A percentile compares a stretch with the other conserved stretches of the same genome.
Evolutionary conservation across 2,797 vertebrate genomes (phyloP).

Genomic region (Xenentodon cancila): DNA sequence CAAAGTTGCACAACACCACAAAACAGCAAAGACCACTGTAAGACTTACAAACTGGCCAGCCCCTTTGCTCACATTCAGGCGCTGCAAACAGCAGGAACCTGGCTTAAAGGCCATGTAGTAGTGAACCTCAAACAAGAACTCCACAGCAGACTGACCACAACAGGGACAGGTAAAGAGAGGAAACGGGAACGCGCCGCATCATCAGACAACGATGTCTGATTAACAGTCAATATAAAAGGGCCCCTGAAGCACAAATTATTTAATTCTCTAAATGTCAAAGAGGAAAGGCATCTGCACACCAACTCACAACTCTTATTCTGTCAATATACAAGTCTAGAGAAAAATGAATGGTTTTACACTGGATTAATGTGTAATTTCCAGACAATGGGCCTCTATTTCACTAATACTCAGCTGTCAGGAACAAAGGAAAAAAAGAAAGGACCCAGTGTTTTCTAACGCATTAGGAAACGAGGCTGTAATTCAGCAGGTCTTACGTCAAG

Average conservation of each 20-base stretch:
- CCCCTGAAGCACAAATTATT: slow-evolving; percentile 56
- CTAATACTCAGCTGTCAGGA: slow-evolving; percentile 58
- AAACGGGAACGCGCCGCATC: slow-evolving; percentile 25
- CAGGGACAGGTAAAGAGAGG: slow-evolving; percentile 11
- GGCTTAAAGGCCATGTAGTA: slow-evolving; percentile 42
- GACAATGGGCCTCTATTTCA: slow-evolving; percentile 62
- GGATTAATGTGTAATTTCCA: slow-evolving; percentile 64
- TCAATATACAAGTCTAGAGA: slow-evolving; percentile 52
- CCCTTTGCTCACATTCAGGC: slow-evolving; percentile 43
- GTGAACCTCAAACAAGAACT: slow-evolving; percentile 47
- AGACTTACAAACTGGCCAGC: slow-evolving; percentile 31
- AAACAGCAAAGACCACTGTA: slow-evolving; percentile 15
- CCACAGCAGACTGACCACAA: slow-evolving; percentile 42
- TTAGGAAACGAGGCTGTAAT: slow-evolving; percentile 64
- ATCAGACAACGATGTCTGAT: slow-evolving; percentile 59
- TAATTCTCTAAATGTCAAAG: slow-evolving; percentile 56
- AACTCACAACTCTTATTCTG: slow-evolving; percentile 50
- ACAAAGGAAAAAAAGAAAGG: slow-evolving; percentile 50
- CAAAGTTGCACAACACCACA: neutral
- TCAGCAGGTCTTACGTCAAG: slow-evolving; percentile 55
- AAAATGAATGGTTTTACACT: slow-evolving; percentile 37
- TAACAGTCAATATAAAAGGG: slow-evolving; percentile 60
- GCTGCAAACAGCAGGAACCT: slow-evolving; percentile 45
- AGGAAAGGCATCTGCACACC: slow-evolving; percentile 57
- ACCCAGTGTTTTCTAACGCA: slow-evolving; percentile 41